phyloP scores from a whole-genome alignment of 2,888 invertebrate species.

The Odontocolon sp. region DNA sequence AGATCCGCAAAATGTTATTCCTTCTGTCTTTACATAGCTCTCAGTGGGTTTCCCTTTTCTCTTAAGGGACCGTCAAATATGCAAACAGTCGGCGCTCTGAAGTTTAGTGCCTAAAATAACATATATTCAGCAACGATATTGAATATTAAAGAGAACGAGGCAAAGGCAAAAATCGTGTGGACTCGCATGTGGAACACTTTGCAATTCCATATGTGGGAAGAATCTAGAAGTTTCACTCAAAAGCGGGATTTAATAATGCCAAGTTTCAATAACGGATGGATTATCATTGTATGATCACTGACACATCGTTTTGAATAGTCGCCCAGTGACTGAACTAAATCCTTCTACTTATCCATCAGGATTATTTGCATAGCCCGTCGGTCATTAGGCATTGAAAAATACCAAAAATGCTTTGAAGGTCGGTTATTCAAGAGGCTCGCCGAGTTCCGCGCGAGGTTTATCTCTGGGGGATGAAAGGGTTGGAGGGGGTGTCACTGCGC shows the following conservation, averaged over 20 bases:
- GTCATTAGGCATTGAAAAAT: not conserved
- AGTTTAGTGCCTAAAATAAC: not conserved
- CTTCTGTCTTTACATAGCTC: slow-evolving; percentile 2
- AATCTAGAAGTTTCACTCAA: not conserved
- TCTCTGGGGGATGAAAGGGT: slow-evolving; percentile 35
- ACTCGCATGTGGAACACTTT: too few species aligned
- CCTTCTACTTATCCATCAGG: not conserved
- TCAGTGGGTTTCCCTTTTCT: not conserved
- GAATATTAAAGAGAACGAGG: not conserved
- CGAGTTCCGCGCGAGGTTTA: slow-evolving; percentile 17
- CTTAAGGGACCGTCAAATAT: not conserved
- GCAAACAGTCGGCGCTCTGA: slow-evolving; percentile 13
- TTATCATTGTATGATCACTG: slow-evolving; percentile 40
- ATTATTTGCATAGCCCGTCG: not conserved
- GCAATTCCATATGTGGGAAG: not conserved
- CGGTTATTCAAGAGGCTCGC: slow-evolving; percentile 10
- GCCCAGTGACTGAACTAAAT: too few species aligned
- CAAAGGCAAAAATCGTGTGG: too few species aligned
- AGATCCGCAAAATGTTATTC: not conserved
- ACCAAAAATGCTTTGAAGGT: slow-evolving; percentile 23
- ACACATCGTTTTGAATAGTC: too few species aligned
- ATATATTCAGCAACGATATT: not conserved
- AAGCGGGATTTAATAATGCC: not conserved
- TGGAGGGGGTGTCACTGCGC: slow-evolving; percentile 36
- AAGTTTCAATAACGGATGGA: slow-evolving; percentile 51